Evolutionary conservation across 2,797 vertebrate species (phyloP).

Genomic region (Eurystomus glaucurus): DNA sequence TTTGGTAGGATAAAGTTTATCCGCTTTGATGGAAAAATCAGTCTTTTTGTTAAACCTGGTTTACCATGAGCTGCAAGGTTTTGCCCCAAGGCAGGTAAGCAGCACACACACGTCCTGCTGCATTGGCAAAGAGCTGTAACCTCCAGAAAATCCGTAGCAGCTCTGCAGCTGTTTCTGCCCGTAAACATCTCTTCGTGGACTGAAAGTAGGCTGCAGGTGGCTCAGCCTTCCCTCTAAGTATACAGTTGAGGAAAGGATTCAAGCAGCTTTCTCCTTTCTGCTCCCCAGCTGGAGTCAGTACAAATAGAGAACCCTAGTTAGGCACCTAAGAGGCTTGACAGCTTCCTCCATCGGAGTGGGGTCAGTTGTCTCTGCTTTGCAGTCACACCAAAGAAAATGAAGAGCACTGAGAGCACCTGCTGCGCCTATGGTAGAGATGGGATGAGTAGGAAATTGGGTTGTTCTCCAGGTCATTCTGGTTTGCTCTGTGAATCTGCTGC

Average conservation of each 20-base stretch:
- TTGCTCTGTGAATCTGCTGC: background rate
- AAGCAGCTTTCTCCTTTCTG: background rate
- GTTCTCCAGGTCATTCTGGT: background rate
- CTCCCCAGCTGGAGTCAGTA: background rate
- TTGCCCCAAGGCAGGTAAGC: background rate
- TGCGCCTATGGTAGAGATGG: background rate
- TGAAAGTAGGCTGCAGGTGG: background rate
- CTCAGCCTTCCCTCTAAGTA: background rate
- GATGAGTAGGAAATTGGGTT: background rate
- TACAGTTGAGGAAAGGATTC: background rate
- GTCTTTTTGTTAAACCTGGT: background rate
- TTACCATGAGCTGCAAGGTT: background rate
- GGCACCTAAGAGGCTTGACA: background rate
- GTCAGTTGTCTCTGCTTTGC: background rate
- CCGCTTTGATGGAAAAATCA: background rate
- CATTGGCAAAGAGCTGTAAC: background rate
- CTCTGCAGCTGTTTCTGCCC: background rate
- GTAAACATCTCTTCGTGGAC: background rate
- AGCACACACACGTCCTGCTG: background rate
- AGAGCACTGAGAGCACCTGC: background rate
- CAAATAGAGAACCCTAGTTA: background rate
- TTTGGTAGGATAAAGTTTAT: background rate
- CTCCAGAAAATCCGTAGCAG: background rate
- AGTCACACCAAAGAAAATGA: background rate
- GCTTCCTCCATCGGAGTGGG: fast-evolving